Conservation (phyloP, 2,888 invertebrate genomes). For the Norana najaformis region DNA sequence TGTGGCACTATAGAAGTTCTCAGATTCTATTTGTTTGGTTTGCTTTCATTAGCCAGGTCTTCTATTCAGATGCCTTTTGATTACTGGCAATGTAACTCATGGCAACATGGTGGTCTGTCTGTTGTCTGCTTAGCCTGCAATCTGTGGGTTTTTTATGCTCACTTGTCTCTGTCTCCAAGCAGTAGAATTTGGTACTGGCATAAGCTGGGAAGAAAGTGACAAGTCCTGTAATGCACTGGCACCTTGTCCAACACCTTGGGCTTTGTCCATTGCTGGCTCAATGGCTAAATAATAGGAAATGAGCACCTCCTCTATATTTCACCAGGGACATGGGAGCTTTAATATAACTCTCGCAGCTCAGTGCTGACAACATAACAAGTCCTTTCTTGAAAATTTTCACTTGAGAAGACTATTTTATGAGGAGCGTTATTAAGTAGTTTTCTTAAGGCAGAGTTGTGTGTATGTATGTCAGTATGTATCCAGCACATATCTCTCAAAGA, state of each 20-base stretch:
- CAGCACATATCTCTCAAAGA: background rate
- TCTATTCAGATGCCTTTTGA: too few relatives aligned
- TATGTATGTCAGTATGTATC: background rate
- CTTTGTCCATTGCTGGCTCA: background rate
- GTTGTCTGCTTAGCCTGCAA: background rate
- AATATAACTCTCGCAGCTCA: background rate
- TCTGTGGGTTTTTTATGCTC: background rate
- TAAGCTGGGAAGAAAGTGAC: too few relatives aligned
- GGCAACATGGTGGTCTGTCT: background rate
- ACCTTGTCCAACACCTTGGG: background rate
- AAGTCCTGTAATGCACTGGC: background rate
- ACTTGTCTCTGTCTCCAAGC: background rate
- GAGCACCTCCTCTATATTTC: background rate
- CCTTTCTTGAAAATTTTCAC: background rate
- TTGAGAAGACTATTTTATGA: background rate
- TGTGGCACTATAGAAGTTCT: too few relatives aligned
- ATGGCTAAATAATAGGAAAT: background rate
- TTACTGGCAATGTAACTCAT: background rate
- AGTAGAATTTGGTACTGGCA: background rate
- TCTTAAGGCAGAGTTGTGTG: background rate
- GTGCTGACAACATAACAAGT: background rate
- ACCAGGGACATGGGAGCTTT: background rate
- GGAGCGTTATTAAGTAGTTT: background rate
- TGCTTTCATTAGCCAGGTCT: too few relatives aligned
- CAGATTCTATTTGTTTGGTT: too few relatives aligned